A percentile compares a stretch with the other conserved stretches of the same genome.
Evolutionary conservation across 2,797 vertebrate species (phyloP).

Genomic region (Uromys caudimaculatus): DNA sequence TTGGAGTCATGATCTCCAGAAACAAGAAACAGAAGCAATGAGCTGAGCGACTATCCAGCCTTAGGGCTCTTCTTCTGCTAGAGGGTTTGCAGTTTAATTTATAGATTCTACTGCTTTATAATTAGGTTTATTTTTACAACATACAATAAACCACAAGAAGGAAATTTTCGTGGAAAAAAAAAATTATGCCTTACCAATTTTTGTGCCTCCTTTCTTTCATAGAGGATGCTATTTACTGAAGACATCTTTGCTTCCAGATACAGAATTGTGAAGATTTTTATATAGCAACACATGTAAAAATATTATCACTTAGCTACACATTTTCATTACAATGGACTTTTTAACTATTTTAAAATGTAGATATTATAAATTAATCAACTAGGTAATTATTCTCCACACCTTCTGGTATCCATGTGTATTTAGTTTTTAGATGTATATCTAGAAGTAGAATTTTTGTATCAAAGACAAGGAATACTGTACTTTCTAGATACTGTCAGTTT

Average conservation of each 20-base stretch:
- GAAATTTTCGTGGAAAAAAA: background rate
- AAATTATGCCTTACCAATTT: background rate
- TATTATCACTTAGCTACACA: background rate
- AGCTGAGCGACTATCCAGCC: background rate
- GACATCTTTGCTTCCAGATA: background rate
- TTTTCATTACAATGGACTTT: background rate
- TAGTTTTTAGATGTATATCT: background rate
- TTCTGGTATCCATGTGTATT: background rate
- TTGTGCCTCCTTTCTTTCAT: background rate
- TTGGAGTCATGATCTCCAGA: slow-evolving; percentile 73
- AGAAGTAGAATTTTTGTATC: background rate
- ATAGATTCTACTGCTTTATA: slow-evolving; percentile 45
- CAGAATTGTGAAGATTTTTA: background rate
- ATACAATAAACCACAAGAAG: slow-evolving; percentile 57
- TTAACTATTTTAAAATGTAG: background rate
- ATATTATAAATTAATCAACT: background rate
- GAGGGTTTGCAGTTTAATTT: background rate
- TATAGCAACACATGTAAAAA: background rate
- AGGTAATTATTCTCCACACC: background rate
- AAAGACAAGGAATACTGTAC: background rate
- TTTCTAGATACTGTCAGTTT: slow-evolving; percentile 4
- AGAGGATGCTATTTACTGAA: background rate
- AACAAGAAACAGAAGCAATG: slow-evolving; percentile 75
- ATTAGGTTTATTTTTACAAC: slow-evolving; percentile 66
- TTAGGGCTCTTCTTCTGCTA: background rate